Evolutionary conservation across 2,797 vertebrate genomes (phyloP).

Genomic region (Pangasius larnaudii): DNA sequence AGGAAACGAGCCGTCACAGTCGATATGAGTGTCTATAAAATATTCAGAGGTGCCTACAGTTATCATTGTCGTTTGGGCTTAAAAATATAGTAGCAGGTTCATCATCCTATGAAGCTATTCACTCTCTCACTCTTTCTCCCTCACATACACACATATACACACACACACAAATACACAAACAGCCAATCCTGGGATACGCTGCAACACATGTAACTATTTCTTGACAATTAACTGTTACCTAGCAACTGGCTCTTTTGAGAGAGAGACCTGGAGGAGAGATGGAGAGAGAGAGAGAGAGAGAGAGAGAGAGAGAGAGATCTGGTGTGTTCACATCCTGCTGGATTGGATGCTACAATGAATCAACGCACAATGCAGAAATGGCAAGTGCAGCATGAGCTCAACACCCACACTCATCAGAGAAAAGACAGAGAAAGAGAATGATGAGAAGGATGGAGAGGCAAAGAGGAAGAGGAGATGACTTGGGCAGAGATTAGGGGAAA

Average conservation of each 20-base stretch:
- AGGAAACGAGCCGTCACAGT: conserved; percentile 17
- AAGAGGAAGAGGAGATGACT: conserved; percentile 19
- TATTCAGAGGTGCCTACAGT: conserved; percentile 41
- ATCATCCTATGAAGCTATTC: conserved; percentile 43
- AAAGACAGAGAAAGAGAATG: conserved; percentile 34
- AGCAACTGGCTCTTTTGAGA: conserved; percentile 81
- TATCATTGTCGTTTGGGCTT: conserved; percentile 39
- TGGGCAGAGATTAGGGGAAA: conserved; percentile 27
- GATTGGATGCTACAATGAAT: conserved; percentile 77
- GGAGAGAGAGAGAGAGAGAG: conserved; percentile 45
- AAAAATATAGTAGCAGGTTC: conserved; percentile 39
- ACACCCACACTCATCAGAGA: conserved; percentile 70
- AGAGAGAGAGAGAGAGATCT: conserved; percentile 61
- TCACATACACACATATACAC: conserved; percentile 46
- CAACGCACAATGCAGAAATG: conserved; percentile 77
- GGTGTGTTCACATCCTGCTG: conserved; percentile 74
- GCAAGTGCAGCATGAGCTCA: conserved; percentile 75
- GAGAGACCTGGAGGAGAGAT: conserved; percentile 38
- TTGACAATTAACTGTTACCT: conserved; percentile 88
- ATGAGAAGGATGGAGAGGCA: conserved; percentile 17
- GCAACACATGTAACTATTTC: conserved; percentile 84
- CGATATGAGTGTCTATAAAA: conserved; percentile 37
- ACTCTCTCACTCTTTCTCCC: conserved; percentile 39
- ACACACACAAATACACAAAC: conserved; percentile 54
- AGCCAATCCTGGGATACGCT: conserved; percentile 75